Evolutionary conservation across 2,888 invertebrate species (phyloP).

Genomic region (Dermolepida albohirtum): DNA sequence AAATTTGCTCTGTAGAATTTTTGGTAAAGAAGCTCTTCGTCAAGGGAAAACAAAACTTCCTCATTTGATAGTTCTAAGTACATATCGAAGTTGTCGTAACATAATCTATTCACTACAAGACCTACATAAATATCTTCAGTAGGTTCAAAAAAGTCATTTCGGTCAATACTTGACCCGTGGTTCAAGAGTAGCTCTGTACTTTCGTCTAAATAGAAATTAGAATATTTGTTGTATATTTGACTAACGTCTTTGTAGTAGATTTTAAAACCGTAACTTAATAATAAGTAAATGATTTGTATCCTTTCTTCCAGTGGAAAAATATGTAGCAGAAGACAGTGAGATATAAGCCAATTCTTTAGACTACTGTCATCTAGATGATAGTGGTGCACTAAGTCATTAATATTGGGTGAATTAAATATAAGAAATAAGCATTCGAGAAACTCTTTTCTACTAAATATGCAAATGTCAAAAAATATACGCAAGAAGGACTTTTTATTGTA

Average conservation of each 20-base stretch:
- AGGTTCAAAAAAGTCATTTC: background rate
- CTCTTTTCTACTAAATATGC: background rate
- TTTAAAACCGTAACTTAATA: slow-evolving; percentile 1
- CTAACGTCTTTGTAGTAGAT: slow-evolving; percentile 8
- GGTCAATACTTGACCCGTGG: background rate
- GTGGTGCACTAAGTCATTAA: too few species aligned
- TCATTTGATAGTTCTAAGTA: background rate
- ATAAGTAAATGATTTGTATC: background rate
- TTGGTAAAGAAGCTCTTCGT: background rate
- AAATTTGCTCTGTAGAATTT: slow-evolving; percentile 2
- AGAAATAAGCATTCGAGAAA: too few species aligned
- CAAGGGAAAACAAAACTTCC: background rate
- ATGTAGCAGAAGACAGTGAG: background rate
- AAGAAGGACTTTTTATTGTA: background rate
- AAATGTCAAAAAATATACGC: background rate
- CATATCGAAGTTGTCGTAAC: slow-evolving; percentile 6
- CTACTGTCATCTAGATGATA: too few species aligned
- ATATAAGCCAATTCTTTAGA: background rate
- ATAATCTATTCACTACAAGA: background rate
- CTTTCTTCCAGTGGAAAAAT: background rate
- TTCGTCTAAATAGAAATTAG: background rate
- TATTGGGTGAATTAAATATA: too few species aligned
- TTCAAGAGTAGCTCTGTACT: background rate
- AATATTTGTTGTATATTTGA: background rate
- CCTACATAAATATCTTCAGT: background rate